phyloP scores from a whole-genome alignment of 2,113 vertebrate genomes.

The Pseudorasbora parva region DNA sequence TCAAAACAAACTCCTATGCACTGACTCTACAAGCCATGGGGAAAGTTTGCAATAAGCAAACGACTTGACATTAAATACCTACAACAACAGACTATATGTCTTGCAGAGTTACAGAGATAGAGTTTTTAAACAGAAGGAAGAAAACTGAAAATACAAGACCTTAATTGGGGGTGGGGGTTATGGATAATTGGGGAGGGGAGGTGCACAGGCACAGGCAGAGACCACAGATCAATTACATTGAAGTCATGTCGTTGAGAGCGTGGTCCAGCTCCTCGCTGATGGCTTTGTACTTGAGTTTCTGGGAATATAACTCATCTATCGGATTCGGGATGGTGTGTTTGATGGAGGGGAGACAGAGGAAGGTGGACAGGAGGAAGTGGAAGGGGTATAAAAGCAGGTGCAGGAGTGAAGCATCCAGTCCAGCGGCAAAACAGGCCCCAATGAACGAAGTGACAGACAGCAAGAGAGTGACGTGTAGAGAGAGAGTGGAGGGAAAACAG shows the following conservation, averaged over 20 bases:
- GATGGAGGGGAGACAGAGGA: conserved; percentile 53
- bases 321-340: conserved; percentile 37
- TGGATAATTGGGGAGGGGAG: neutral
- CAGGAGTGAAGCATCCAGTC: conserved; percentile 56
- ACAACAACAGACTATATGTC: conserved; percentile 43
- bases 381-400: conserved; percentile 58
- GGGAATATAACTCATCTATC: conserved; percentile 89
- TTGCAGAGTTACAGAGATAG: conserved; percentile 49
- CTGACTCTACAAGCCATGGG: conserved; percentile 42
- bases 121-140: neutral
- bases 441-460: conserved; percentile 44
- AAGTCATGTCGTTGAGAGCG: conserved; percentile 93
- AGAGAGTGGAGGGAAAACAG: conserved; percentile 26
- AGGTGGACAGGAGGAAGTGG: conserved; percentile 39
- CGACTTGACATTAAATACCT: neutral
- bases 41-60: conserved; percentile 24
- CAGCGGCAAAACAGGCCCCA: conserved; percentile 43
- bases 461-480: conserved; percentile 32
- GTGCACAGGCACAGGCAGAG: conserved; percentile 59
- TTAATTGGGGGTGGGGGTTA: conserved; percentile 6
- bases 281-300: conserved; percentile 95
- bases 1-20: conserved; percentile 15
- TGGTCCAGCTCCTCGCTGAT: conserved; percentile 95
- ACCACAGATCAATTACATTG: conserved; percentile 81
- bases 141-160: conserved; percentile 12